phyloP scores from a whole-genome alignment of 1,140 invertebrate genomes.

The Papilio dardanus region DNA sequence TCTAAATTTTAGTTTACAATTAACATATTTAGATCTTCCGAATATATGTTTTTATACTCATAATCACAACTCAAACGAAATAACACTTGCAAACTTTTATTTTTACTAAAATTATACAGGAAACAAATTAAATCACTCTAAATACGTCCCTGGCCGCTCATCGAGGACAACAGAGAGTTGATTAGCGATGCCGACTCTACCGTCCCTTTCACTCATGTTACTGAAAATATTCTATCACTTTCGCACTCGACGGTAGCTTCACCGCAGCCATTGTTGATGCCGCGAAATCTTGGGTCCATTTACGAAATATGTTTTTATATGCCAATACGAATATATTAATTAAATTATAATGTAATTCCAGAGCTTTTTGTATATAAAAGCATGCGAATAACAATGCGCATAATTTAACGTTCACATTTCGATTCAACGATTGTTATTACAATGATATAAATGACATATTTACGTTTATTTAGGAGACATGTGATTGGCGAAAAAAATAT shows the following conservation, averaged over 20 bases:
- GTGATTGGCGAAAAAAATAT: not conserved
- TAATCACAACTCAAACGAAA: not conserved
- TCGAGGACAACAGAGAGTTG: constrained; percentile 39
- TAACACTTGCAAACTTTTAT: not conserved
- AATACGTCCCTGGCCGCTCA: constrained; percentile 34
- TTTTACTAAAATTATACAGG: too few relatives aligned
- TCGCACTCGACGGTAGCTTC: constrained; percentile 21
- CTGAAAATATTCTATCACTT: not conserved
- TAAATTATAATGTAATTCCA: constrained; percentile 36
- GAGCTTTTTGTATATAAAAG: constrained; percentile 34
- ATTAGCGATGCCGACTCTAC: constrained; percentile 35
- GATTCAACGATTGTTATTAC: not conserved
- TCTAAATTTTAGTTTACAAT: too few relatives aligned
- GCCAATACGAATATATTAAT: constrained; percentile 36
- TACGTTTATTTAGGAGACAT: not conserved
- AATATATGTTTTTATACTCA: too few relatives aligned
- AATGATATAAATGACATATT: not conserved
- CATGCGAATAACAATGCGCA: constrained; percentile 22
- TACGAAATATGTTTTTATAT: constrained; percentile 39
- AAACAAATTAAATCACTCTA: constrained; percentile 25
- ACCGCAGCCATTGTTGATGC: constrained; percentile 38
- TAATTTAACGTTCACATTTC: constrained; percentile 33
- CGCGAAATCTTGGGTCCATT: constrained; percentile 39
- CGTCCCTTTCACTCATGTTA: constrained; percentile 1
- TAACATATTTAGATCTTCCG: too few relatives aligned